Conservation (phyloP, 2,888 invertebrate genomes). For the Drosophila neoperkinsi region DNA sequence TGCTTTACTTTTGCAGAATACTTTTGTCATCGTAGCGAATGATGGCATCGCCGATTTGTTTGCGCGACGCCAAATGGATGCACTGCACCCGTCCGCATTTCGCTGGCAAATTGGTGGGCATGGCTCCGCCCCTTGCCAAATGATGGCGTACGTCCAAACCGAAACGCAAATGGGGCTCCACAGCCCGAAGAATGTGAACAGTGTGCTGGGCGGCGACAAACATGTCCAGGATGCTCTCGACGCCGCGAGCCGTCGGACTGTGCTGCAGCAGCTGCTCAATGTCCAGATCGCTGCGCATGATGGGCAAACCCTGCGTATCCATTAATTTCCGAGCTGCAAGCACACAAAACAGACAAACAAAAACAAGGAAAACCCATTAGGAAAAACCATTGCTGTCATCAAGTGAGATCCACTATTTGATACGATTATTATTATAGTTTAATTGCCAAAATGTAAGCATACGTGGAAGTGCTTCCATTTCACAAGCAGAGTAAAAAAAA, state of each 20-base stretch:
- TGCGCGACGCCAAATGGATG: slow-evolving; percentile 86
- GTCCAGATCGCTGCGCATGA: slow-evolving; percentile 89
- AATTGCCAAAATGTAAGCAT: too few relatives aligned
- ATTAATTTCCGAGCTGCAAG: slow-evolving; percentile 87
- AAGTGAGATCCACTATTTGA: not conserved
- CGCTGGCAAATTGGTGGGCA: slow-evolving; percentile 57
- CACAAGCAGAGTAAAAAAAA: too few relatives aligned
- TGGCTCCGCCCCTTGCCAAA: slow-evolving; percentile 61
- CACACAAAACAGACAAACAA: too few relatives aligned
- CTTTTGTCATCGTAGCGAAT: slow-evolving; percentile 84
- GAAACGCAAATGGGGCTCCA: slow-evolving; percentile 90
- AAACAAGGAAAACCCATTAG: not conserved
- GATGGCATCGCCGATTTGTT: slow-evolving; percentile 85
- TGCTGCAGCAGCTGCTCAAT: slow-evolving; percentile 86
- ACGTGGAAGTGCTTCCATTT: too few relatives aligned
- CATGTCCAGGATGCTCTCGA: slow-evolving; percentile 88
- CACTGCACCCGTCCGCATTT: slow-evolving; percentile 82
- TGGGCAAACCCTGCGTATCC: slow-evolving; percentile 86
- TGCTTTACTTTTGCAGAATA: slow-evolving; percentile 79
- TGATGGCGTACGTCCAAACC: slow-evolving; percentile 86
- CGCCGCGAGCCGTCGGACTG: slow-evolving; percentile 70
- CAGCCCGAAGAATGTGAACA: slow-evolving; percentile 91
- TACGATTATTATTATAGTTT: too few relatives aligned
- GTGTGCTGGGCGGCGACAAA: slow-evolving; percentile 88
- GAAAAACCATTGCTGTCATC: not conserved